Evolutionary conservation across 2,888 invertebrate genomes (phyloP), one percentile per base, ranked within the genome.

Genomic region (Fissipunctia ypsillon): DNA sequence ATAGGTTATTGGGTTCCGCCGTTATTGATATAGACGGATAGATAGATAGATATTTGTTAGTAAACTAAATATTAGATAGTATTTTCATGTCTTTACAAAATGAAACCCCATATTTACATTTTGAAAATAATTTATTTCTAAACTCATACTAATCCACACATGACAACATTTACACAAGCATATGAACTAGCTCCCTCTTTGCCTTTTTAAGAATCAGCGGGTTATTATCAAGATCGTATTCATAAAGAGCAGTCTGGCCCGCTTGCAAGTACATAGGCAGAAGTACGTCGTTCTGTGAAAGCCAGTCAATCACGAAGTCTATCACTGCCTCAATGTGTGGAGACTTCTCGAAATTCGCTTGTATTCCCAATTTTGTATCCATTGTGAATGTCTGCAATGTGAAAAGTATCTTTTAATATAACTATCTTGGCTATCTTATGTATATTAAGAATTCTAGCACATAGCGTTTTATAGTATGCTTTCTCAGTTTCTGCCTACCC

Each of bases 201-300:
- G 73, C 84, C 35, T 82, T 88, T 67, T 85, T 88, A 3, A 66
- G 86, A 64, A 94, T 93, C 3, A 88, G 84, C 0, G 91, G 91
- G 59, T 93, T 88, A 5, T 83, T 87, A 4, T 80, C 79, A 3
- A 90, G 45, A 41, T 93, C 93, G 22, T 89, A 79, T 0, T 76
- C 69, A 52, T 84, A 92, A 4, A 87, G 78, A 0, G 85, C 72
- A 0, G 70, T 76, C 35, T 92, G 88, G 6, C 88, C 89, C 0
- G 94, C 93, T 31, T 92, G 93, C 10, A 94, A 69, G 76, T 95
- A 96, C 94, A 95, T 93, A 0, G 95, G 93, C 2, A 95, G 83
- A 0, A 94, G 77, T 0, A 90, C 74, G 2, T 95, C 94, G 73
- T 95, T 91, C 2, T 93, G 92, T 0, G 92, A 89, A 0, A 95